Base-by-base conservation (phyloP, 1,140 invertebrate genomes). In the Stenopsyche tienmushanensis region DNA sequence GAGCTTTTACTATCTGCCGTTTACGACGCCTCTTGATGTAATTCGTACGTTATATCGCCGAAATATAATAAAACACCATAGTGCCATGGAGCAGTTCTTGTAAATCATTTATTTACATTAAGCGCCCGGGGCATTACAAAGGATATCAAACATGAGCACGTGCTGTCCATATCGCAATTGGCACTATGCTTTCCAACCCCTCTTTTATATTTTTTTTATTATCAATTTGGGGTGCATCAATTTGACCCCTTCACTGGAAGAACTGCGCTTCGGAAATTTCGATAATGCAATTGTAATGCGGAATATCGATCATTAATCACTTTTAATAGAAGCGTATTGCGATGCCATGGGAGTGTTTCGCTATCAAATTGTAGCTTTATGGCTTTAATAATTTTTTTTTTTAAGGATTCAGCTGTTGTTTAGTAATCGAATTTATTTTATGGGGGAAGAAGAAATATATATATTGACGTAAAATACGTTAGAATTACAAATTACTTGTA, bases 181-280 rank as follows among this genome's bases (percentile, higher is more conserved):
- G 59, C 59, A 62, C 59, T 52, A 34, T 62, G 15, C 9, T 49
- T 5, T 24, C 13, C 57, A 24, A 21, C 25, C 23, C 44, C 57
- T 25, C n/a, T 55, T 59, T 13, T 39, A 65, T 62, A 52, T 64
- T 52, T 63, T n/a, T 69, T 69, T 68, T 64, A 68, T 64, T 68
- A 68, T 44, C 62, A 58, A 64, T 50, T 60, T 65, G 29, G 24
- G 67, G 67, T 65, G 58, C 24, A 63, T 29, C 49, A 34, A 17
- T 29, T 17, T 17, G 54, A 45, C 66, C 66, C 66, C 45, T 20
- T 60, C 45, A 39, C 1, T 17, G 44, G 20, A 29, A 39, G n/a
- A 45, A 39, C 29, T n/a, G 1, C 34, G 64, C 25, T 60, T 60
- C 34, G 41, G 34, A 66, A 66, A 66, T 55, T 55, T 50, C 45